Evolutionary conservation across 1,140 invertebrate species (phyloP).

Genomic region (Caerostris darwini): DNA sequence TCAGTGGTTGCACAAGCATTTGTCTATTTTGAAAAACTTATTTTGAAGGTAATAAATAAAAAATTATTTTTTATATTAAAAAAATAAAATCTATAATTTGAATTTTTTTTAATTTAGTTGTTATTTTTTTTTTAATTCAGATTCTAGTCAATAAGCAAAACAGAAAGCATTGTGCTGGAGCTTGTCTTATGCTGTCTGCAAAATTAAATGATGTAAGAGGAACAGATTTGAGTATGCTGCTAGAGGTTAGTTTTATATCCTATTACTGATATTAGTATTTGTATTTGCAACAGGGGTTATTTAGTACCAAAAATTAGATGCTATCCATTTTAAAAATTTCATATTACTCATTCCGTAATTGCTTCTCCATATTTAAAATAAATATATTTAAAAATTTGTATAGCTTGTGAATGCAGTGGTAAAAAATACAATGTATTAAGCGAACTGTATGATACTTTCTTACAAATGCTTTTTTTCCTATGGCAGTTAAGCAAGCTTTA

Average conservation of each 20-base stretch:
- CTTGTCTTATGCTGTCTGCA: slow-evolving; percentile 94
- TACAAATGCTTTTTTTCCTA: too few species aligned
- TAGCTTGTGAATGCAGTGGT: too few species aligned
- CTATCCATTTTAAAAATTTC: too few species aligned
- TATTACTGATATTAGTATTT: too few species aligned
- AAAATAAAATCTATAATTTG: neutral
- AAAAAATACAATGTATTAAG: too few species aligned
- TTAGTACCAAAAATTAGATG: too few species aligned
- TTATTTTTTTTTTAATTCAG: slow-evolving; percentile 79
- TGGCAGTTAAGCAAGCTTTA: too few species aligned
- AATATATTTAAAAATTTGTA: too few species aligned
- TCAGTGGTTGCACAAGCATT: slow-evolving; percentile 96
- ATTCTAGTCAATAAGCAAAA: slow-evolving; percentile 96
- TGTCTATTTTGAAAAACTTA: slow-evolving; percentile 98
- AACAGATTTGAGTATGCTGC: slow-evolving; percentile 90
- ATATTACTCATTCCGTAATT: too few species aligned
- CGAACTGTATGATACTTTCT: too few species aligned
- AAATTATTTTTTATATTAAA: neutral
- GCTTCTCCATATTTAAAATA: too few species aligned
- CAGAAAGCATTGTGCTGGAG: slow-evolving; percentile 95
- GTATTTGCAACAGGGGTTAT: too few species aligned
- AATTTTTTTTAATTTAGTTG: neutral
- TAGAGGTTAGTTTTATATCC: slow-evolving; percentile 87
- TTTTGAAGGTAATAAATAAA: slow-evolving; percentile 86
- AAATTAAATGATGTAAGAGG: slow-evolving; percentile 98